Conservation (phyloP, 2,888 invertebrate species). For the Taphrorychus bicolor region DNA sequence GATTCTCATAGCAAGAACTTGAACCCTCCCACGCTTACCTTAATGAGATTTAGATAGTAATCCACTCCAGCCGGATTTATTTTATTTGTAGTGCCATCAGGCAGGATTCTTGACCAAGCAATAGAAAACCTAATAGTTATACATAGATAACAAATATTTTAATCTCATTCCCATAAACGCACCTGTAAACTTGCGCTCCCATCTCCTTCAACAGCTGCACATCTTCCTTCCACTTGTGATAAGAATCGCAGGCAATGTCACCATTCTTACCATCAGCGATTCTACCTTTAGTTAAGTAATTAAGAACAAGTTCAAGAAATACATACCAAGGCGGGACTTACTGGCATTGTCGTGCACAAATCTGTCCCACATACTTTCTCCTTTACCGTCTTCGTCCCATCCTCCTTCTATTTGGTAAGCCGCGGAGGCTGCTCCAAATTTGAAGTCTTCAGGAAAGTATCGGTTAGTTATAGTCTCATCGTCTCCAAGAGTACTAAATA, state of each 20-base stretch:
- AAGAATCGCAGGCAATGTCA: conserved; percentile 73
- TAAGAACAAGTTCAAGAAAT: too few species aligned
- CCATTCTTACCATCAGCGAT: conserved; percentile 58
- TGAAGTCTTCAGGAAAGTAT: conserved; percentile 22
- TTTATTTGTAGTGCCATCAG: conserved; percentile 69
- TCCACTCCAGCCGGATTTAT: conserved; percentile 62
- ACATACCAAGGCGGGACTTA: background rate
- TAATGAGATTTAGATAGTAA: conserved; percentile 80
- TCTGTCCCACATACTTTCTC: conserved; percentile 37
- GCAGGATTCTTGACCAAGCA: conserved; percentile 57
- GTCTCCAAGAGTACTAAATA: conserved; percentile 4
- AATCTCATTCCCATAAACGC: background rate
- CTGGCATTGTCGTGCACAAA: conserved; percentile 27
- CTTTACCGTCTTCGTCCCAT: conserved; percentile 41
- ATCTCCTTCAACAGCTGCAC: conserved; percentile 64
- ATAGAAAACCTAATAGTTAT: conserved; percentile 27
- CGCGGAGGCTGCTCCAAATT: conserved; percentile 26
- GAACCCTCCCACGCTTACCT: too few species aligned
- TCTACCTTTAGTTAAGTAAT: too few species aligned
- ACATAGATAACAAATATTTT: background rate
- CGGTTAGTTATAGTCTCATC: conserved; percentile 8
- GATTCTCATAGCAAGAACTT: too few species aligned
- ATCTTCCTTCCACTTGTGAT: conserved; percentile 68
- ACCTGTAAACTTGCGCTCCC: conserved; percentile 65
- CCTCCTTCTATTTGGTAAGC: conserved; percentile 29